Base-by-base conservation (phyloP, 2,888 invertebrate species). In the Philereme vetulata region DNA sequence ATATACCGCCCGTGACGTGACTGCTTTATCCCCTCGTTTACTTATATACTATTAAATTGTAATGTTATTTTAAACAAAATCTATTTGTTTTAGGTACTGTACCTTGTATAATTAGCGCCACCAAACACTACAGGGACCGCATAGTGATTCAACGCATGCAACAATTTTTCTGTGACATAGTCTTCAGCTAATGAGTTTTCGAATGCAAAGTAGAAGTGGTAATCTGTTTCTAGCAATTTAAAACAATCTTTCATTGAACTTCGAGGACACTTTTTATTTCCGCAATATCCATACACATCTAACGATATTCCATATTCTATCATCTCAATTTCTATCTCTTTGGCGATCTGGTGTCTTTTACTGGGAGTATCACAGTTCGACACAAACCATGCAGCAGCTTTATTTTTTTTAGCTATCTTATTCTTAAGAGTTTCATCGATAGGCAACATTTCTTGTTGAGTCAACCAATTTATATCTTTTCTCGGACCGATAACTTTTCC, bases 41-140 rank as follows among this genome's bases (percentile, higher is more conserved):
- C 1, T 21, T 1, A 21, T 21, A 1, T 21, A 21, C 21, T 21
- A 21, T 21, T 5, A 40, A 5, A 43, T 33, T 7, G 6, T 10
- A 4, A 8, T 32, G 6, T 34, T 9, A 47, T 46, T 38, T 7
- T 38, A 6, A 38, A 38, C 5, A 38, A 1, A 51, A 21, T 21
- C n/a, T n/a, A 38, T 32, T 40, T 47, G 9, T 21, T 3, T 10
- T 43, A 21, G 49, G 65, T 44, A 58, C 58, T 60, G 77, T 70
- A 86, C 88, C 88, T 84, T 5, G 84, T 78, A 60, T 88, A 88
- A 60, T 88, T 82, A 32, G 88, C 86, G 3, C 74, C 85, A 4
- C 88, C 88, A 54, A 73, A 88, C 0, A 88, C 87, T 36, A 88
- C 74, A 2, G 88, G 88, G 3, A 88, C 70, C 0, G 81, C 73